Evolutionary conservation across 2,797 vertebrate species (phyloP).

Genomic region (Graptemys geographica): DNA sequence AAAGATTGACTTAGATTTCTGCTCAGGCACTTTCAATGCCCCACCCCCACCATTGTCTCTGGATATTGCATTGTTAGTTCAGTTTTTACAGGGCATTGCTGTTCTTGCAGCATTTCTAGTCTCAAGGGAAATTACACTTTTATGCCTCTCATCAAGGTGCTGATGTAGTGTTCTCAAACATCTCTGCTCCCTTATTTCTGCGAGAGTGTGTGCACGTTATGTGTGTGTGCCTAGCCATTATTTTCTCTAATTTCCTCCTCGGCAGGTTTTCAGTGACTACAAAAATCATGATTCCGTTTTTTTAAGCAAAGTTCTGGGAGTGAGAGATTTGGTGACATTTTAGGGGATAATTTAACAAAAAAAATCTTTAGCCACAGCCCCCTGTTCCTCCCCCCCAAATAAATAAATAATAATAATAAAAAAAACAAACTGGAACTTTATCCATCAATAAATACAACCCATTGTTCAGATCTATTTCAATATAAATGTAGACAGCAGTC

Average conservation of each 20-base stretch:
- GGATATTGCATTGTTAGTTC: neutral
- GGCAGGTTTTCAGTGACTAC: conserved; percentile 13
- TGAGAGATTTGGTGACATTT: neutral
- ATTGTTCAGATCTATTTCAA: neutral
- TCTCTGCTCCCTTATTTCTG: neutral
- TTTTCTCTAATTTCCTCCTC: neutral
- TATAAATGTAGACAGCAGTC: neutral
- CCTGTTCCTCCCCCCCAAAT: neutral
- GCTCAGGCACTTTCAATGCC: neutral
- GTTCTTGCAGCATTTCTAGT: neutral
- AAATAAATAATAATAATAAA: neutral
- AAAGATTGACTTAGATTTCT: neutral
- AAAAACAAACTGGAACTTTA: neutral
- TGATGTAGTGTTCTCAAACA: neutral
- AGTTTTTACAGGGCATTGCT: neutral
- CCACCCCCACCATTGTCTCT: neutral
- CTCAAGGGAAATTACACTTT: conserved; percentile 10
- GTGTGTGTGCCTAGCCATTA: neutral
- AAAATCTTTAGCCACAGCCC: conserved; percentile 32
- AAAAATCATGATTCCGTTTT: neutral
- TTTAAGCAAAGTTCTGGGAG: neutral
- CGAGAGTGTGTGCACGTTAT: neutral
- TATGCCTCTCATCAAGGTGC: neutral
- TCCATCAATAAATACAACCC: neutral
- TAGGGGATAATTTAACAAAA: neutral